Conservation (phyloP, 1,140 invertebrate genomes). For the Pseudomyrmex gracilis region DNA sequence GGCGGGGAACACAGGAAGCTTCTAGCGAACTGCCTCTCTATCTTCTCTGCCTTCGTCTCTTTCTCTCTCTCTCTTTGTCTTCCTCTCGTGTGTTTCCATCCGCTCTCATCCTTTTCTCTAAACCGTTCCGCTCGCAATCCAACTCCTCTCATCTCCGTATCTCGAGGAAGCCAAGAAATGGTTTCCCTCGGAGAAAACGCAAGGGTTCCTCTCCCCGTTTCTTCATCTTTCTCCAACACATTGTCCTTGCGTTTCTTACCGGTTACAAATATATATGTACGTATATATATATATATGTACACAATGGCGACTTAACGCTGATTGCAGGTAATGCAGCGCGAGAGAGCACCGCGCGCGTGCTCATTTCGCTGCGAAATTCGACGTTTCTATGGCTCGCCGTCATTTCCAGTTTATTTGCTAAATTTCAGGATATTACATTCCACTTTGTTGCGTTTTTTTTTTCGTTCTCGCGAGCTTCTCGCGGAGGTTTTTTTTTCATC, state of each 20-base stretch:
- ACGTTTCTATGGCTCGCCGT: slow-evolving; percentile 15
- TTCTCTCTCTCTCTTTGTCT: slow-evolving; percentile 6
- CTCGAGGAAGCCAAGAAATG: slow-evolving; percentile 63
- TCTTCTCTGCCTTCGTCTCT: background rate
- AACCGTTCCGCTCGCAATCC: background rate
- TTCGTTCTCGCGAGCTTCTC: background rate
- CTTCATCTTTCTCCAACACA: slow-evolving; percentile 25
- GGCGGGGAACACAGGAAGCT: slow-evolving; percentile 61
- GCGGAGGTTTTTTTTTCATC: background rate
- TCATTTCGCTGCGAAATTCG: slow-evolving; percentile 27
- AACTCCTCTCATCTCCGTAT: slow-evolving; percentile 50
- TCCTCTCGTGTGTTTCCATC: slow-evolving; percentile 16
- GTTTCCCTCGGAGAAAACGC: slow-evolving; percentile 54
- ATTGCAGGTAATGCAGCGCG: slow-evolving; percentile 32
- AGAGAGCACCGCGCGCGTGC: slow-evolving; percentile 5
- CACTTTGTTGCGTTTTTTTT: slow-evolving; percentile 10
- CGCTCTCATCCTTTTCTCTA: slow-evolving; percentile 24
- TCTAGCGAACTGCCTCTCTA: slow-evolving; percentile 58
- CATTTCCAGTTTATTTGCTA: slow-evolving; percentile 23
- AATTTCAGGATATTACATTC: slow-evolving; percentile 25
- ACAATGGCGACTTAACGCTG: slow-evolving; percentile 29
- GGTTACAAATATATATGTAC: slow-evolving; percentile 32
- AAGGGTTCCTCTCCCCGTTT: slow-evolving; percentile 43
- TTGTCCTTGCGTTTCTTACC: background rate
- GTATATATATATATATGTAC: background rate